These are phyloP conservation scores for Cosmopolites sordidus DNA, from an alignment of 2,888 invertebrate genomes.

Conservation along the genomic window DNA sequence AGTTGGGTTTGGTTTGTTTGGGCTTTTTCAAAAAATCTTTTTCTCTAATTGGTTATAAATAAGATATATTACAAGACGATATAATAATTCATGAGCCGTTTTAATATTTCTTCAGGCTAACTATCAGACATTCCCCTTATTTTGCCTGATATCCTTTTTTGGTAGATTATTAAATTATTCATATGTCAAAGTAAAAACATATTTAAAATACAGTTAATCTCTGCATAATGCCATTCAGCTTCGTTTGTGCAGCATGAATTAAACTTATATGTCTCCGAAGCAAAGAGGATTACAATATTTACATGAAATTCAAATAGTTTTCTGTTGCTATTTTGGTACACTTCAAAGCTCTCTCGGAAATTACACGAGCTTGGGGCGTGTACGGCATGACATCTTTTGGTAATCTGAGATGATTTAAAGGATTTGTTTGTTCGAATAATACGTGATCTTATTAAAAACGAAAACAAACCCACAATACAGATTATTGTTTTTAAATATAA, in stretches of 20 bases:
- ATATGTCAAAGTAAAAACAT: not conserved
- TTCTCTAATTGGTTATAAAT: too few relatives aligned
- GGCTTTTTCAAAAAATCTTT: too few relatives aligned
- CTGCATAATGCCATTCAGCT: not conserved
- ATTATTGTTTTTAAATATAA: too few relatives aligned
- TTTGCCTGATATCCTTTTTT: too few relatives aligned
- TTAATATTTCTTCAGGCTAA: too few relatives aligned
- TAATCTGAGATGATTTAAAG: conserved; percentile 2
- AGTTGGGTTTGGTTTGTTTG: too few relatives aligned
- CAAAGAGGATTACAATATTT: conserved; percentile 19
- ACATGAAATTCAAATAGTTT: conserved; percentile 16
- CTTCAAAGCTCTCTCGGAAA: conserved; percentile 7
- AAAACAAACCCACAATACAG: too few relatives aligned
- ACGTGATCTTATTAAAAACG: not conserved
- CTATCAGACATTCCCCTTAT: too few relatives aligned
- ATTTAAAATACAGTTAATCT: not conserved
- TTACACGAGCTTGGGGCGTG: conserved; percentile 2
- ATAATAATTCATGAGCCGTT: too few relatives aligned
- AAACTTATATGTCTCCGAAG: conserved; percentile 12
- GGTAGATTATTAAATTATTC: not conserved
- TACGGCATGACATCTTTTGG: conserved; percentile 2
- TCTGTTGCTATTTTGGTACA: conserved; percentile 12
- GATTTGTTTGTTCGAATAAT: not conserved
- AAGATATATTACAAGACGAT: too few relatives aligned
- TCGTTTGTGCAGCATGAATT: conserved; percentile 5